Evolutionary conservation across 2,113 vertebrate genomes (phyloP), one percentile per base, ranked within the genome.

Genomic region (Cynoglossus semilaevis): DNA sequence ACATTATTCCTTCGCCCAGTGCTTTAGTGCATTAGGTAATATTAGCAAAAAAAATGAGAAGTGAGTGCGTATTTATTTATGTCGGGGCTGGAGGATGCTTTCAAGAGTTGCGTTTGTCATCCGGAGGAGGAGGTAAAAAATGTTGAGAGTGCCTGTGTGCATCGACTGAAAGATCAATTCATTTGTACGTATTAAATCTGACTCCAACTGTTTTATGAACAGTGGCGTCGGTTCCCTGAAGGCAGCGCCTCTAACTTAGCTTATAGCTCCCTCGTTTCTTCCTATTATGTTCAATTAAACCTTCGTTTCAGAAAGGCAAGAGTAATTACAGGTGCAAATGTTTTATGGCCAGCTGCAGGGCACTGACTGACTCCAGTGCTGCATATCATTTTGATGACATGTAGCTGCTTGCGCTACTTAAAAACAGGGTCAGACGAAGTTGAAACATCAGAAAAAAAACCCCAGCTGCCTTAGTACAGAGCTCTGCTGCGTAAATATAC

Each of bases 311-410:
- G 63, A 41, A 71, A 71, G 52, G 53, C 74, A 22, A 34, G 43
- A 11, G 67, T 81, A 78, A 88, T 80, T 70, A 71, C 84, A 85
- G 37, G 16, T 36, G 12, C 40, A 15, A 22, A 17, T 1, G 14
- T 58, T 77, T 44, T 47, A 53, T 55, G 52, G 29, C 49, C 46
- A 54, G 57, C 15, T 55, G n/a, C 53, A 76, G 36, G 53, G 38
- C 53, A 60, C 35, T 57, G 73, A 68, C 35, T 60, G 65, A 62
- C 17, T 59, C 19, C 62, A 14, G 45, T 15, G 55, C 40, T 64
- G 38, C 63, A 46, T 51, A 55, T 71, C 57, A 67, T 79, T 80
- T 74, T 54, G 36, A 8, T 2, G 22, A 29, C 22, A 6, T 29
- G 22, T 29, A 6, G 22, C 22, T 29, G 6, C 22, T 29, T n/a